phyloP scores from a whole-genome alignment of 2,888 invertebrate species.

The Temnothorax rugatulus region DNA sequence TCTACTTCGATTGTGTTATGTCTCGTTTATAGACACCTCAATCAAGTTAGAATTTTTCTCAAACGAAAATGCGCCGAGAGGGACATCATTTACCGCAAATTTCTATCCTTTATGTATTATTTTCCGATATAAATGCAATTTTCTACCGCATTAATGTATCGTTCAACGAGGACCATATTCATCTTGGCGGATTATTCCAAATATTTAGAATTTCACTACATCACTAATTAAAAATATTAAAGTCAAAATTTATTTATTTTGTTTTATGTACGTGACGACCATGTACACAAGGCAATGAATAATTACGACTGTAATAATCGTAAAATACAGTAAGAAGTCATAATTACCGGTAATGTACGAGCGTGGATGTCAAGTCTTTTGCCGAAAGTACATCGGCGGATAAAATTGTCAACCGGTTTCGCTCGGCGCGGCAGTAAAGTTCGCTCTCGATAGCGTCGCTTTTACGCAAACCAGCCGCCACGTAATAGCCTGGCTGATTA shows the following conservation, averaged over 20 bases:
- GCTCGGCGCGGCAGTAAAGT: constrained; percentile 65
- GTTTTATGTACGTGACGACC: neutral
- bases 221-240: neutral
- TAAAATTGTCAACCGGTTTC: constrained; percentile 75
- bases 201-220: neutral
- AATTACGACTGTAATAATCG: neutral
- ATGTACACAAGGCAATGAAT: neutral
- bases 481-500: constrained; percentile 63
- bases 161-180: neutral
- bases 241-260: neutral
- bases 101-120: neutral
- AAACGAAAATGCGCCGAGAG: neutral
- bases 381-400: constrained; percentile 35
- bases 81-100: neutral
- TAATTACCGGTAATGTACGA: neutral
- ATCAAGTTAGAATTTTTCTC: neutral
- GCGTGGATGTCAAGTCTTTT: neutral
- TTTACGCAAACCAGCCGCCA: constrained; percentile 67
- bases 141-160: neutral
- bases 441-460: constrained; percentile 70
- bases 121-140: neutral
- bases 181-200: neutral
- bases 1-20: neutral
- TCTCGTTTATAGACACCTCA: neutral
- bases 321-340: neutral